Evolutionary conservation across 2,113 vertebrate species (phyloP).

Genomic region (Sylvietta virens): DNA sequence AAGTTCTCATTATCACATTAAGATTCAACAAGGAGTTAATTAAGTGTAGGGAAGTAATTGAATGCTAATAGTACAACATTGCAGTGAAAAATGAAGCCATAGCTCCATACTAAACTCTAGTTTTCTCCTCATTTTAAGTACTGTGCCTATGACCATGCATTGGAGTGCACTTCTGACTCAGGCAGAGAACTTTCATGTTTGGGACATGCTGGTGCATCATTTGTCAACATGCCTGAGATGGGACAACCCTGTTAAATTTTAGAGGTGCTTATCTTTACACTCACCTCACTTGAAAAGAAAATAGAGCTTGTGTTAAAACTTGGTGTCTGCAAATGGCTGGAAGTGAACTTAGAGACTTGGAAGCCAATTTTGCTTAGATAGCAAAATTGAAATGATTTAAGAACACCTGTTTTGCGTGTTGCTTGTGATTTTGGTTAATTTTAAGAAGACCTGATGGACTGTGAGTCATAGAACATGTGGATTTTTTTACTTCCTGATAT

Average conservation of each 20-base stretch:
- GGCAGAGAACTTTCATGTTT: neutral
- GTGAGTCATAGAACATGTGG: neutral
- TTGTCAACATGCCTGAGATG: neutral
- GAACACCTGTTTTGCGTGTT: neutral
- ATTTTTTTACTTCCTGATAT: neutral
- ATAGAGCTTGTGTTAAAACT: neutral
- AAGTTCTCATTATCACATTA: constrained; percentile 33
- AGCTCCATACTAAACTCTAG: neutral
- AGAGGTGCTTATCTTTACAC: neutral
- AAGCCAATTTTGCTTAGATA: neutral
- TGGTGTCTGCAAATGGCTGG: neutral
- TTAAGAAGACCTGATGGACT: neutral
- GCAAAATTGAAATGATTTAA: neutral
- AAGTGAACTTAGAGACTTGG: neutral
- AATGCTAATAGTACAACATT: neutral
- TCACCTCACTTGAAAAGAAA: neutral
- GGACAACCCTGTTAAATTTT: neutral
- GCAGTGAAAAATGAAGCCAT: neutral
- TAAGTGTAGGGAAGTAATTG: neutral
- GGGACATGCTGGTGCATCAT: neutral
- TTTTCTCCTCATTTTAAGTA: neutral
- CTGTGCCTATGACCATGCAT: fast-evolving
- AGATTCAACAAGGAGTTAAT: constrained; percentile 16
- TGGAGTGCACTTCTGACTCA: neutral
- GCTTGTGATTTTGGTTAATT: neutral